phyloP scores from a whole-genome alignment of 2,113 vertebrate genomes.

The Scophthalmus maximus region DNA sequence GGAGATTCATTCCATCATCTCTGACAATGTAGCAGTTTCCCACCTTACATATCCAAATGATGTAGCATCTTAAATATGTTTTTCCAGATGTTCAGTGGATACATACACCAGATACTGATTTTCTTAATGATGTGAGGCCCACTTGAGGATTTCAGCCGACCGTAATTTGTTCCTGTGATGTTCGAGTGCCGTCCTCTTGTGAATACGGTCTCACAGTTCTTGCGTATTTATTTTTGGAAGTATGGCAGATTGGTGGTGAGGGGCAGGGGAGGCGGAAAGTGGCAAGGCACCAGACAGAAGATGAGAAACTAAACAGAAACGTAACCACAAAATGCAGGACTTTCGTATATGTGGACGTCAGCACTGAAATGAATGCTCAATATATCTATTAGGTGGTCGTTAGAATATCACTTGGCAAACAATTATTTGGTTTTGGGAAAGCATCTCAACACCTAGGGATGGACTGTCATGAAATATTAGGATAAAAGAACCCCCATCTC shows the following conservation, averaged over 20 bases:
- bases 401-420: too few relatives aligned
- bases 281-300: too few relatives aligned
- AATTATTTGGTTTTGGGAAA: too few relatives aligned
- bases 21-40: not conserved
- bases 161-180: not conserved
- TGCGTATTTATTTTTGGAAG: not conserved
- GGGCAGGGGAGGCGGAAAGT: not conserved
- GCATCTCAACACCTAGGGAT: not conserved
- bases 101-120: not conserved
- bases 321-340: too few relatives aligned
- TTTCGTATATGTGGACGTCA: too few relatives aligned
- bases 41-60: not conserved
- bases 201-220: not conserved
- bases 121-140: not conserved
- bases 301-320: too few relatives aligned
- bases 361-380: too few relatives aligned
- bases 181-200: not conserved
- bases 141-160: not conserved
- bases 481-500: not conserved
- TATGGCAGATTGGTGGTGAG: not conserved
- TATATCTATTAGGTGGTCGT: too few relatives aligned
- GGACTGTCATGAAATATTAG: too few relatives aligned
- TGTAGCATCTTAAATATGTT: conserved; percentile 2
- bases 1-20: not conserved
- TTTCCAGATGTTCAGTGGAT: too few relatives aligned